Evolutionary conservation across 2,888 invertebrate species (phyloP), one percentile per base, ranked within the genome.

Genomic region (Polyploca ridens): DNA sequence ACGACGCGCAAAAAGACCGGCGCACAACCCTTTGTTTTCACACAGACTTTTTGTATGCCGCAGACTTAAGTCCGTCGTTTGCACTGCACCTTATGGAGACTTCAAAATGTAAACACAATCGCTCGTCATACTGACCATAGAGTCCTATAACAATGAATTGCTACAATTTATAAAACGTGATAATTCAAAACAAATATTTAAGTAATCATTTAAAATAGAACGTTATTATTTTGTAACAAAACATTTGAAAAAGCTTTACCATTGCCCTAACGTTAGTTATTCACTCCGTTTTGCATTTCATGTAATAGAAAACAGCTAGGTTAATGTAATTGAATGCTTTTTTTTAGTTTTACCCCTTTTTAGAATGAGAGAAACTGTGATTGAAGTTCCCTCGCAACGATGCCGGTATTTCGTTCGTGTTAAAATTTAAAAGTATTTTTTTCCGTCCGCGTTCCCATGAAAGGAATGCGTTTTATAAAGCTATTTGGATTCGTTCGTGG

Each of bases 281-380:
- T 46, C 46, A 46, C 46, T 46, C 66, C 35, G 63, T 70, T 78
- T 74, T 82, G 77, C 79, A 79, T 86, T 86, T 81, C 79, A 76
- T 78, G 84, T 86, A 88, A n/a, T n/a, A 44, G 74, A 81, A 78
- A 82, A 77, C 77, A 75, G 46, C n/a, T 82, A 79, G 81, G 87
- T 86, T 91, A 91, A 90, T 91, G 91, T 91, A 90, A 91, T 91
- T 90, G 90, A 85, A 79, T 83, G 77, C 79, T 82, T 84, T 75
- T 83, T 77, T 85, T 88, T 86, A 80, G 73, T 72, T 78, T 83
- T 81, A 73, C 72, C 76, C 74, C 80, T 84, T 85, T 86, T 81
- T 77, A 79, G 81, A 6, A 46, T n/a, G 77, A 78, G 10, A 38
- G 13, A 83, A 81, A 80, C 76, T 77, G 76, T 79, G 77, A 74